Percentiles rank a stretch among this genome's conserved stretches.
These are phyloP conservation scores for Lysandra coridon DNA, from an alignment of 2,888 invertebrate genomes.

Conservation along the genomic window DNA sequence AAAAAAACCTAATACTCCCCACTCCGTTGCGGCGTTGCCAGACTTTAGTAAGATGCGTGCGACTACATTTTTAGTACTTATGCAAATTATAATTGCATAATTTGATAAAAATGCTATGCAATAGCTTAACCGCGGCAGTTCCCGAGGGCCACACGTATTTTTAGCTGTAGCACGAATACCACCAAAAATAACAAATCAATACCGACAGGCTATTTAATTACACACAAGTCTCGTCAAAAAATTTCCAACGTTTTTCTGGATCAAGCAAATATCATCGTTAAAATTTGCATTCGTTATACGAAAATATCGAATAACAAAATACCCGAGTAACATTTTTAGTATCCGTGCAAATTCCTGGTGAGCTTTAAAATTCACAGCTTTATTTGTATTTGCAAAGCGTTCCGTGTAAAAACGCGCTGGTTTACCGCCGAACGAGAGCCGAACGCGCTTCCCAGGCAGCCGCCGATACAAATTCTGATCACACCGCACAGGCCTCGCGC, in stretches of 20 bases:
- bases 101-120: too few species aligned
- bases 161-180: neutral
- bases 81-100: too few species aligned
- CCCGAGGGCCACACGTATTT: too few species aligned
- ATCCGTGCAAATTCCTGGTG: constrained; percentile 57
- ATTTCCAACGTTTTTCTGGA: neutral
- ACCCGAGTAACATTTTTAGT: constrained; percentile 34
- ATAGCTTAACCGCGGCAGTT: too few species aligned
- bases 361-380: constrained; percentile 63
- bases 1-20: too few species aligned
- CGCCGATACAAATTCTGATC: constrained; percentile 72
- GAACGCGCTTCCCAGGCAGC: constrained; percentile 66
- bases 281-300: neutral
- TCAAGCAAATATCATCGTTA: constrained; percentile 6
- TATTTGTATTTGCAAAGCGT: constrained; percentile 71
- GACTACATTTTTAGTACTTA: too few species aligned
- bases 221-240: neutral
- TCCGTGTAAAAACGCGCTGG: constrained; percentile 70
- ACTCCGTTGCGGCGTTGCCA: too few species aligned
- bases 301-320: neutral
- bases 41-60: too few species aligned
- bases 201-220: neutral
- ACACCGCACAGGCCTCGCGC: constrained; percentile 56
- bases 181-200: neutral
- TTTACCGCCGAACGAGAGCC: constrained; percentile 70